Percentiles rank a stretch among this genome's conserved stretches.
Conservation (phyloP, 2,888 invertebrate species). For the Pegoplata infirma region DNA sequence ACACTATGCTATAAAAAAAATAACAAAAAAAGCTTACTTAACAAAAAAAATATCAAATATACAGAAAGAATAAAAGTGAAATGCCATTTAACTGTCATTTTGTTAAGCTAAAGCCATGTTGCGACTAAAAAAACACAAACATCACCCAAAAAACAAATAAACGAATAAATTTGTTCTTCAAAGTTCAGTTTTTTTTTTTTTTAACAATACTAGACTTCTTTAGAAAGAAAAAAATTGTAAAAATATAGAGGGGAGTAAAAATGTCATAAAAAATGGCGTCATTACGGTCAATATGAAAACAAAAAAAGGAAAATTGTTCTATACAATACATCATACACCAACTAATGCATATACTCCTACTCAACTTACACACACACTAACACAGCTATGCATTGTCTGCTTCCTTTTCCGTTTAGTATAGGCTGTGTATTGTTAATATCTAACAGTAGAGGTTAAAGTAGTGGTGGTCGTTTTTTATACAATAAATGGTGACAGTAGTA, state of each 20-base stretch:
- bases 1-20: not conserved
- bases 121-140: not conserved
- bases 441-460: not conserved
- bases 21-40: too few relatives aligned
- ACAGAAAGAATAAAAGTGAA: not conserved
- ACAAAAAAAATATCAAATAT: not conserved
- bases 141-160: conserved; percentile 1
- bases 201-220: not conserved
- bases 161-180: conserved; percentile 4
- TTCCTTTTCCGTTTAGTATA: not conserved
- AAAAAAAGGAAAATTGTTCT: not conserved
- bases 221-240: not conserved
- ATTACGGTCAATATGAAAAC: conserved; percentile 28
- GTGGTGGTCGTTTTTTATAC: not conserved
- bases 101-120: conserved; percentile 4
- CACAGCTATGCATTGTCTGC: too few relatives aligned
- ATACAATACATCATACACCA: not conserved
- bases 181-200: not conserved
- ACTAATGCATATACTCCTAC: not conserved
- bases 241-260: conserved; percentile 1
- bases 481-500: not conserved
- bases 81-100: conserved; percentile 49
- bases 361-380: not conserved
- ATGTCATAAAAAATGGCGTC: conserved; percentile 38
- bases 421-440: not conserved